These are phyloP conservation scores for Ciona savignyi DNA, from an alignment of 23 tunicate genomes.

Conservation along the genomic window DNA sequence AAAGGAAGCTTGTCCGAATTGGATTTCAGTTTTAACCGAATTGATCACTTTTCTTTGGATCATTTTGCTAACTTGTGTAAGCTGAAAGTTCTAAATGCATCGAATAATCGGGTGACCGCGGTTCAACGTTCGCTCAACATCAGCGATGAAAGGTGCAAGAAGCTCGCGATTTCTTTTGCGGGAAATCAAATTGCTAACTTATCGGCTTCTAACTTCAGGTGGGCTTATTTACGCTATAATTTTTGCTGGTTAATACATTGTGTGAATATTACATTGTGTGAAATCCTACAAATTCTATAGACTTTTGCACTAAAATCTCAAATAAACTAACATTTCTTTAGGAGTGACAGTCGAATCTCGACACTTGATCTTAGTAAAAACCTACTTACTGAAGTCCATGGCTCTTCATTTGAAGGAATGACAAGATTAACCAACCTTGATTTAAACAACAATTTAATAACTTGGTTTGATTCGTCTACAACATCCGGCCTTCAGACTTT, in stretches of 20 bases:
- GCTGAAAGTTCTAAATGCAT: not conserved
- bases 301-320: too few relatives aligned
- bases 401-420: not conserved
- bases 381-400: not conserved
- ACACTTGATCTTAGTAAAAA: not conserved
- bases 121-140: not conserved
- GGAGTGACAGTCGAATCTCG: too few relatives aligned
- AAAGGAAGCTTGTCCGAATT: not conserved
- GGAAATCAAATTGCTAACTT: not conserved
- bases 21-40: not conserved
- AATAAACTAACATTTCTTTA: too few relatives aligned
- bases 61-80: not conserved
- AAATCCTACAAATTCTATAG: too few relatives aligned
- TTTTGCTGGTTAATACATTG: too few relatives aligned
- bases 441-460: not conserved
- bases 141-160: not conserved
- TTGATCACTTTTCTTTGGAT: not conserved
- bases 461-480: not conserved
- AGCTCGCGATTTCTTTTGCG: not conserved
- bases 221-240: too few relatives aligned
- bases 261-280: too few relatives aligned
- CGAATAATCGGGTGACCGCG: not conserved
- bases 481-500: not conserved
- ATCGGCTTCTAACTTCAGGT: not conserved
- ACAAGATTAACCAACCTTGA: not conserved